phyloP scores from a whole-genome alignment of 2,113 vertebrate species.

The Dolichallabes microphthalmus region DNA sequence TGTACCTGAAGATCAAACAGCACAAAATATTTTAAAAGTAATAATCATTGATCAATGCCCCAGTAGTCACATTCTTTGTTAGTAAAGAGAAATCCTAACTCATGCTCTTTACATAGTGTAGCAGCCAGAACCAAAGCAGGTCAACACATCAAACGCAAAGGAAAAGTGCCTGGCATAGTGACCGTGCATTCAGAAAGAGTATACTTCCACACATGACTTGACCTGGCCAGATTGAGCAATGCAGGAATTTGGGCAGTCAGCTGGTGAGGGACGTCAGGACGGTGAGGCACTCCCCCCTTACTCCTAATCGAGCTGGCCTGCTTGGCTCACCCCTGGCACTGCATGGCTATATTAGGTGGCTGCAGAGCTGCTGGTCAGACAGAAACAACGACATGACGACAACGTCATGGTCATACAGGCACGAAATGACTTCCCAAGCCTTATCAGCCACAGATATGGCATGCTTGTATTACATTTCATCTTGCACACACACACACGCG shows the following conservation, averaged over 20 bases:
- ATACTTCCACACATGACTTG: slow-evolving; percentile 39
- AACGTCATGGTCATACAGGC: slow-evolving; percentile 66
- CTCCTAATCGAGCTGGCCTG: slow-evolving; percentile 1
- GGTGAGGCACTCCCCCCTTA: neutral
- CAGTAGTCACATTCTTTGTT: neutral
- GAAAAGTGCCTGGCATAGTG: slow-evolving; percentile 28
- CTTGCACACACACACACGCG: slow-evolving; percentile 12
- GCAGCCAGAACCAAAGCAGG: slow-evolving; percentile 31
- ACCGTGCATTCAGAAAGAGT: slow-evolving; percentile 17
- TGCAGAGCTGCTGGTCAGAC: slow-evolving; percentile 5
- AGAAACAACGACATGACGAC: slow-evolving; percentile 44
- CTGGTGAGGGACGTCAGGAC: slow-evolving; percentile 57
- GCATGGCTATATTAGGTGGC: slow-evolving; percentile 69
- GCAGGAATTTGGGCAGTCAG: slow-evolving; percentile 52
- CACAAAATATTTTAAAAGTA: neutral
- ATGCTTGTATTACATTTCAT: slow-evolving; percentile 57
- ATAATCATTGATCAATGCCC: neutral
- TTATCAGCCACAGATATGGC: slow-evolving; percentile 61
- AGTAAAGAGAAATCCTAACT: slow-evolving; percentile 24
- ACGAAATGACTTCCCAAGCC: slow-evolving; percentile 64
- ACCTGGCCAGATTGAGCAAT: slow-evolving; percentile 34
- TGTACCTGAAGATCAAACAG: neutral
- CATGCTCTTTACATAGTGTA: slow-evolving; percentile 2
- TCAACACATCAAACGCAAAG: slow-evolving; percentile 33
- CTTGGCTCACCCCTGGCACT: slow-evolving; percentile 26